Percentiles rank a stretch among this genome's conserved stretches.
Evolutionary conservation across 2,888 invertebrate genomes (phyloP).

Genomic region (Drosophila cognata): DNA sequence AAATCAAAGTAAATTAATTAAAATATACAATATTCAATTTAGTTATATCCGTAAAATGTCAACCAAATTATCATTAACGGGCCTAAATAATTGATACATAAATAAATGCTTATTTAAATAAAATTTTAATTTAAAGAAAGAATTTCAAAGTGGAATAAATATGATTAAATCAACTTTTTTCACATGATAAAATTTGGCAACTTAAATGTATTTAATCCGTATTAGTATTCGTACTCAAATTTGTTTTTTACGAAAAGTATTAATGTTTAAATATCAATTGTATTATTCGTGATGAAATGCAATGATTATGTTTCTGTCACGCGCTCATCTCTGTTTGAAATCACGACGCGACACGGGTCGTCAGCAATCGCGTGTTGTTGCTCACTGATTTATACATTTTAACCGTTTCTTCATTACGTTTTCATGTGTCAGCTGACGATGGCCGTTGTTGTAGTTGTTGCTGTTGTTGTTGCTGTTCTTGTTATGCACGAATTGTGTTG

Average conservation of each 20-base stretch:
- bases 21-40: neutral
- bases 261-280: neutral
- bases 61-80: neutral
- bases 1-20: neutral
- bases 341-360: conserved; percentile 30
- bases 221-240: neutral
- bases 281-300: neutral
- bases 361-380: conserved; percentile 64
- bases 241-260: too few relatives aligned
- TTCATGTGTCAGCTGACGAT: conserved; percentile 54
- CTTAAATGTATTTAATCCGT: neutral
- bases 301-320: conserved; percentile 17
- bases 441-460: conserved; percentile 8
- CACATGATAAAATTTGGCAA: neutral
- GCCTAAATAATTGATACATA: neutral
- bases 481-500: conserved; percentile 35
- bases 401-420: conserved; percentile 61
- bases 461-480: conserved; percentile 18
- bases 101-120: neutral
- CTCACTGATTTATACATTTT: conserved; percentile 66
- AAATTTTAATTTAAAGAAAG: neutral
- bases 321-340: conserved; percentile 17
- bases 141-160: neutral
- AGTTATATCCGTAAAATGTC: too few relatives aligned
- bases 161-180: neutral